These are phyloP conservation scores for Stenodema calcarata DNA, from an alignment of 2,888 invertebrate species.

Conservation along the genomic window DNA sequence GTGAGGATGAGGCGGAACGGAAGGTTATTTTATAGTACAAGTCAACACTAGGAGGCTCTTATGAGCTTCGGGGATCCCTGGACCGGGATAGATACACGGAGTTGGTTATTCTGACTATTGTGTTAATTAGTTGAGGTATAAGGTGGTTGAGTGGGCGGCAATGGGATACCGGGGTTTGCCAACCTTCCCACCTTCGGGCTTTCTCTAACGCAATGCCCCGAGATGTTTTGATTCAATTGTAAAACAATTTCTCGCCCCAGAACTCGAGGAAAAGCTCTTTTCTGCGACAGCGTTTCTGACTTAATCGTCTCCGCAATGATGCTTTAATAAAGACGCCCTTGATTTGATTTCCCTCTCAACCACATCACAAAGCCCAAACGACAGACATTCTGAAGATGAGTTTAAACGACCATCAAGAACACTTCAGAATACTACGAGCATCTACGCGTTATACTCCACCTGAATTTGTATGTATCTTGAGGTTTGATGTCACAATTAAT, in stretches of 20 bases:
- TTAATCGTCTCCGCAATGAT: not conserved
- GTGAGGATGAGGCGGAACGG: not conserved
- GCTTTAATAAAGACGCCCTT: not conserved
- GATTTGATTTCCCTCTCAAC: conserved; percentile 1
- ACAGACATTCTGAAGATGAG: not conserved
- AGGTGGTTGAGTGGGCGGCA: too few relatives aligned
- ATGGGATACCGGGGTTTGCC: not conserved
- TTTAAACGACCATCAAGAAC: not conserved
- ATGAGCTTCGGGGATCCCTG: not conserved
- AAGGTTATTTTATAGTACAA: not conserved
- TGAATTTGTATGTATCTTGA: too few relatives aligned
- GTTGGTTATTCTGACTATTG: not conserved
- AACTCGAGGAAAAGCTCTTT: not conserved
- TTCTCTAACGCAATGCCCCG: not conserved
- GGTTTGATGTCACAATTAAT: too few relatives aligned
- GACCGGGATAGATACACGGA: not conserved
- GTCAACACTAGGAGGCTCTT: not conserved
- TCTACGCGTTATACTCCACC: too few relatives aligned
- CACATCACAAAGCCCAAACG: not conserved
- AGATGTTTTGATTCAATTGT: conserved; percentile 13
- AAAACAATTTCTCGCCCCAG: conserved; percentile 10
- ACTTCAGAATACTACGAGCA: not conserved
- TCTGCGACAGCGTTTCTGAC: not conserved
- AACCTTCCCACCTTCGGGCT: not conserved
- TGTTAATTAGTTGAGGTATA: not conserved